Evolutionary conservation across 2,888 invertebrate species (phyloP).

Genomic region (Mythimna ferrago): DNA sequence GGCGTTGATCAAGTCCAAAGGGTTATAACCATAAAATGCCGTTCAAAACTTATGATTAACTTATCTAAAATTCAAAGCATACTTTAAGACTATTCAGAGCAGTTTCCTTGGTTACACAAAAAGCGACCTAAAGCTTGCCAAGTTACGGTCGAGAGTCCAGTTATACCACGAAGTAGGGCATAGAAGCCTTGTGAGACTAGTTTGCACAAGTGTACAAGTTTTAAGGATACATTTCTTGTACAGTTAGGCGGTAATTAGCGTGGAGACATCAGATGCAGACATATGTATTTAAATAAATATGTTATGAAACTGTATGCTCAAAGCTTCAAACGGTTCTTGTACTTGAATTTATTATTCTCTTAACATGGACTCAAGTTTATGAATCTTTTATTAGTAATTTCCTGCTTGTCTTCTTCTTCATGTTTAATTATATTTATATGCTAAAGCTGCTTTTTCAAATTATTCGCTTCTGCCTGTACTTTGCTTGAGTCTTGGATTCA

Average conservation of each 20-base stretch:
- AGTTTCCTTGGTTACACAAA: constrained; percentile 37
- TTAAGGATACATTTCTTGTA: constrained; percentile 70
- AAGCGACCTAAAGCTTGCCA: constrained; percentile 21
- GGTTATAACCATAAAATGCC: constrained; percentile 26
- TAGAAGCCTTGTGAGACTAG: constrained; percentile 69
- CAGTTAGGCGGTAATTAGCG: constrained; percentile 68
- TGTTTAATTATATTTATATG: not conserved
- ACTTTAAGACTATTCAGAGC: constrained; percentile 46
- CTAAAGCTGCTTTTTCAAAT: not conserved
- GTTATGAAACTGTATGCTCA: constrained; percentile 6
- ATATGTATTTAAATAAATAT: not conserved
- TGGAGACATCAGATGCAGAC: constrained; percentile 28
- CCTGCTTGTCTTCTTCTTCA: no score
- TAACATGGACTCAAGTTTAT: not conserved
- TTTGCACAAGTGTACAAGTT: constrained; percentile 79
- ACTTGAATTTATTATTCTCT: constrained; percentile 10
- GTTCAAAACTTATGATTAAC: constrained; percentile 45
- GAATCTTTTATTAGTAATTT: constrained; percentile 6
- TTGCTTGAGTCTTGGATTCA: not conserved
- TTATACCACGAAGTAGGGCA: constrained; percentile 66
- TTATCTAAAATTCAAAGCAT: constrained; percentile 54
- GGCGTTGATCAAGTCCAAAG: constrained; percentile 4
- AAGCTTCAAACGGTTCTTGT: not conserved
- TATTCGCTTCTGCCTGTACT: not conserved
- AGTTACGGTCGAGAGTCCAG: constrained; percentile 46